Percentiles rank a stretch among this genome's conserved stretches.
phyloP scores from a whole-genome alignment of 2,888 invertebrate species.

The Chironomus tentans region DNA sequence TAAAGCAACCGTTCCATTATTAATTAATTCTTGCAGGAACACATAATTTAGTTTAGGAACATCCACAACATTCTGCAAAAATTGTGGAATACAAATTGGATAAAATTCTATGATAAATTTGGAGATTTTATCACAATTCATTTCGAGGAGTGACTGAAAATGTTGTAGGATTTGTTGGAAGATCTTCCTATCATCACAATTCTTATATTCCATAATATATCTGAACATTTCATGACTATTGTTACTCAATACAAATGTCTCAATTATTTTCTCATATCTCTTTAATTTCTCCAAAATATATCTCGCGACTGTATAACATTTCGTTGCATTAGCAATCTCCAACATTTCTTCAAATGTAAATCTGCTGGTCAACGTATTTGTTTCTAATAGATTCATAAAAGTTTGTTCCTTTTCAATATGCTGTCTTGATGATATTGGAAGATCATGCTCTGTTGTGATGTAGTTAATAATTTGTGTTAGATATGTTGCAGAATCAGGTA shows the following conservation, averaged over 20 bases:
- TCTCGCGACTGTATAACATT: conserved; percentile 63
- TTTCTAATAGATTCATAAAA: conserved; percentile 57
- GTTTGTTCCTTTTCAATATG: conserved; percentile 65
- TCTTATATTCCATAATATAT: conserved; percentile 46
- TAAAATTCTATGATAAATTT: conserved; percentile 52
- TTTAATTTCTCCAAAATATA: conserved; percentile 53
- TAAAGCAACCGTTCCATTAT: conserved; percentile 34
- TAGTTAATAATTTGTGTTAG: conserved; percentile 54
- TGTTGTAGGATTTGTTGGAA: conserved; percentile 42
- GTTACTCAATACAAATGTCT: conserved; percentile 58
- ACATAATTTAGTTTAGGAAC: conserved; percentile 40
- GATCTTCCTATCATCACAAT: conserved; percentile 40
- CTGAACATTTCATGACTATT: conserved; percentile 53
- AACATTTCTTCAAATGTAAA: conserved; percentile 52
- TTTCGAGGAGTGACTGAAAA: conserved; percentile 47
- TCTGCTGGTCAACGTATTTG: conserved; percentile 49
- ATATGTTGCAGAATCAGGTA: conserved; percentile 41
- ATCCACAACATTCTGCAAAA: conserved; percentile 32
- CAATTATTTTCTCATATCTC: conserved; percentile 54
- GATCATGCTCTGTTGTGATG: conserved; percentile 37
- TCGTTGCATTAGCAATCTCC: conserved; percentile 52
- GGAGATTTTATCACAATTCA: conserved; percentile 54
- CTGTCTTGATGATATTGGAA: conserved; percentile 37
- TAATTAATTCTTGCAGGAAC: conserved; percentile 53
- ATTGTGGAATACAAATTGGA: conserved; percentile 37